phyloP scores from a whole-genome alignment of 2,113 vertebrate species.

The Sporophila hypoxantha region DNA sequence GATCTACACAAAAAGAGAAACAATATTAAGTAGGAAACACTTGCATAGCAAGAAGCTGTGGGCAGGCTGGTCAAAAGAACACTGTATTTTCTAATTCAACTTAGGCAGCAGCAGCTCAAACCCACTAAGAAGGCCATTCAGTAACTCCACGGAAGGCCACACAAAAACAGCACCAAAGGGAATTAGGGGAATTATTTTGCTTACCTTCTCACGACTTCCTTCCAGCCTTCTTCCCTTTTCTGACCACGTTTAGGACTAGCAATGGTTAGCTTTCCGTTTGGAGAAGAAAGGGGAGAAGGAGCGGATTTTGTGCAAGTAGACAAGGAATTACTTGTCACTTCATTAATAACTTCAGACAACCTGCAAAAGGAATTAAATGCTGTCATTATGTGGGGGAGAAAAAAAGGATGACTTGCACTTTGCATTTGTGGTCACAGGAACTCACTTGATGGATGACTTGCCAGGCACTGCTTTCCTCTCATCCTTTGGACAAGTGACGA shows the following conservation, averaged over 20 bases:
- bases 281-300: slow-evolving; percentile 89
- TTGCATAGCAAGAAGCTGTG: background rate
- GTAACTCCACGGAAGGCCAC: background rate
- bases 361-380: slow-evolving; percentile 60
- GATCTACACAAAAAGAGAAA: slow-evolving; percentile 71
- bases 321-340: slow-evolving; percentile 81
- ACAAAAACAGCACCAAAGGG: background rate
- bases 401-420: background rate
- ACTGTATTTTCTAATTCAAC: background rate
- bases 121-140: background rate
- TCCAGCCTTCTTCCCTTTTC: slow-evolving; percentile 98
- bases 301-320: slow-evolving; percentile 89
- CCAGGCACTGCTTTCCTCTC: slow-evolving; percentile 83
- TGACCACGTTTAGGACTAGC: slow-evolving; percentile 96
- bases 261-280: slow-evolving; percentile 93
- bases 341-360: slow-evolving; percentile 77
- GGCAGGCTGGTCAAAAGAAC: background rate
- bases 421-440: fast-evolving
- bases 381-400: background rate
- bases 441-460: slow-evolving; percentile 85
- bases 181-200: background rate
- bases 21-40: background rate
- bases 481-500: slow-evolving; percentile 77
- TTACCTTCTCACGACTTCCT: slow-evolving; percentile 95
- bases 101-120: fast-evolving